These are phyloP conservation scores for Esox niger DNA, from an alignment of 2,113 vertebrate species.

Conservation along the genomic window DNA sequence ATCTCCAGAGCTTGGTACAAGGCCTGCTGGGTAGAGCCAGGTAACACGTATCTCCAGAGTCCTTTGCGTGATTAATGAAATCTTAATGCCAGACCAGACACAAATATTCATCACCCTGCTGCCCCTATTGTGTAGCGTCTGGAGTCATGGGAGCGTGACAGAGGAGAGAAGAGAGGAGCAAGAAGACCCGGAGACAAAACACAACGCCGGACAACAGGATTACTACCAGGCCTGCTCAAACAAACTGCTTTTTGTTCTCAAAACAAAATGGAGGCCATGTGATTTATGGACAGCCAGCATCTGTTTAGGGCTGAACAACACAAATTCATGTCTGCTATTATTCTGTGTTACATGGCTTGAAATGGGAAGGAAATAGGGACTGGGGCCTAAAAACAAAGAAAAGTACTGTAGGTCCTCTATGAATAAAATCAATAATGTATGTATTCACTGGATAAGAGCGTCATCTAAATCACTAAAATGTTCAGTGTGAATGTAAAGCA, in stretches of 20 bases:
- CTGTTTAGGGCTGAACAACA: constrained; percentile 70
- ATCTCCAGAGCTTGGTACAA: constrained; percentile 50
- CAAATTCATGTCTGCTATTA: constrained; percentile 76
- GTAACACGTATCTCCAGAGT: constrained; percentile 62
- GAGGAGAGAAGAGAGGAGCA: constrained; percentile 67
- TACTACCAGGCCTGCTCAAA: constrained; percentile 67
- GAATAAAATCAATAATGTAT: too few species aligned
- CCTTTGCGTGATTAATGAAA: constrained; percentile 69
- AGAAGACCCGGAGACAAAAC: constrained; percentile 67
- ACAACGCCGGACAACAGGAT: constrained; percentile 69
- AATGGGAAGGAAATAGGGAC: constrained; percentile 35
- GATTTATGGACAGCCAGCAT: constrained; percentile 76
- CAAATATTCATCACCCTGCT: constrained; percentile 76
- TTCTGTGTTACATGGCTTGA: constrained; percentile 65
- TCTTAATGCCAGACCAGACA: constrained; percentile 73
- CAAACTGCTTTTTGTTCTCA: constrained; percentile 66
- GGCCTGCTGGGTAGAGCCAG: constrained; percentile 64
- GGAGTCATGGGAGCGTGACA: constrained; percentile 69
- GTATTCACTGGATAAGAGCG: constrained; percentile 8
- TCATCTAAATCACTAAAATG: too few species aligned
- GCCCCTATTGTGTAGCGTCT: constrained; percentile 71
- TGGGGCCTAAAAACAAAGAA: background rate
- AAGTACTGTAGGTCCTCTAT: too few species aligned
- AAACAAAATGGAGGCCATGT: constrained; percentile 70
- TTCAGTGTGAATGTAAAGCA: constrained; percentile 13